A percentile compares a stretch with the other conserved stretches of the same genome.
phyloP scores from a whole-genome alignment of 2,113 vertebrate genomes.

The Rhombomys opimus region DNA sequence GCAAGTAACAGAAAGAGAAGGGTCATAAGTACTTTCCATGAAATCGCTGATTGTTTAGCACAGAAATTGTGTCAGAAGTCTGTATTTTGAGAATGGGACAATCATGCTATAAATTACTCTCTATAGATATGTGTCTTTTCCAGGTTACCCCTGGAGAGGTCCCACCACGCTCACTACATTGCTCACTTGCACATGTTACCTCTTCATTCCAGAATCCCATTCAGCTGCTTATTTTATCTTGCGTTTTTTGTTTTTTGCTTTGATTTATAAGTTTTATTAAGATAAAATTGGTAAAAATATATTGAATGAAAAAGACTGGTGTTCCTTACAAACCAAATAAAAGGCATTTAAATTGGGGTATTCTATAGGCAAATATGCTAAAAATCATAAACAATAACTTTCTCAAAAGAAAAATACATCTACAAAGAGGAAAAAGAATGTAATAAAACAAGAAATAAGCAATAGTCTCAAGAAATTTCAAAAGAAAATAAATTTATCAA shows the following conservation, averaged over 20 bases:
- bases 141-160: neutral
- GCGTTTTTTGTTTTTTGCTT: neutral
- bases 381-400: slow-evolving; percentile 45
- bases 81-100: neutral
- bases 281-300: neutral
- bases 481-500: slow-evolving; percentile 39
- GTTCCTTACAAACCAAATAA: neutral
- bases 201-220: neutral
- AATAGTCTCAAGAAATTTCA: slow-evolving; percentile 45
- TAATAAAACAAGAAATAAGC: slow-evolving; percentile 53
- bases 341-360: neutral
- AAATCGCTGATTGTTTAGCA: neutral
- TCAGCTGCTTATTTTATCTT: neutral
- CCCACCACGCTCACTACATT: neutral
- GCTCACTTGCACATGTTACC: neutral
- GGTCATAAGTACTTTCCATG: neutral
- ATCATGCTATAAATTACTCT: neutral
- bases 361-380: neutral
- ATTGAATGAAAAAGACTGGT: neutral
- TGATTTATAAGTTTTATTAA: neutral
- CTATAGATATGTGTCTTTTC: slow-evolving; percentile 33
- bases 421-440: slow-evolving; percentile 20
- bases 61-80: neutral
- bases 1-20: slow-evolving; percentile 5
- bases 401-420: slow-evolving; percentile 19